Percentiles rank a stretch among this genome's conserved stretches.
These are phyloP conservation scores for Heliconius eleuchia DNA, from an alignment of 1,140 invertebrate genomes.

Conservation along the genomic window DNA sequence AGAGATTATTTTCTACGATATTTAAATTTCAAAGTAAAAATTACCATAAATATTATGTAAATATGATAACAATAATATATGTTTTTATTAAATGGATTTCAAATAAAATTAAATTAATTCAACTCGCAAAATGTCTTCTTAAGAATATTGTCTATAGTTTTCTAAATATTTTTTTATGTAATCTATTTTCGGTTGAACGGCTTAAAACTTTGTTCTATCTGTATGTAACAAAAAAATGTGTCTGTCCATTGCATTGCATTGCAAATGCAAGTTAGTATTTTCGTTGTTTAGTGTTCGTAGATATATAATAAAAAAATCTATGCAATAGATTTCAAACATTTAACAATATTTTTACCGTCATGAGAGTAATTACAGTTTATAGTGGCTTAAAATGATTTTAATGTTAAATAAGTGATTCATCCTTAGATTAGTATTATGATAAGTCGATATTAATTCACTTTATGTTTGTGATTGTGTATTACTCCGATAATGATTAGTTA, in stretches of 20 bases:
- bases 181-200: conserved; percentile 5
- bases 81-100: too few relatives aligned
- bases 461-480: conserved; percentile 77
- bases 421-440: conserved; percentile 69
- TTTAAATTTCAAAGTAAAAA: too few relatives aligned
- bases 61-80: too few relatives aligned
- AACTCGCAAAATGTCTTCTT: not conserved
- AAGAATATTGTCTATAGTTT: not conserved
- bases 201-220: conserved; percentile 21
- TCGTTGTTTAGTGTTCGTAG: conserved; percentile 45
- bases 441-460: conserved; percentile 71
- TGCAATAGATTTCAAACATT: conserved; percentile 21
- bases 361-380: conserved; percentile 32
- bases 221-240: conserved; percentile 34
- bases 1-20: too few relatives aligned
- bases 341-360: conserved; percentile 33
- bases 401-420: conserved; percentile 61
- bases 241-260: conserved; percentile 48
- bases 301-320: conserved; percentile 38
- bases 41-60: too few relatives aligned
- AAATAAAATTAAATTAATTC: too few relatives aligned
- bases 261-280: conserved; percentile 46
- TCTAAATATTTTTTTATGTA: not conserved
- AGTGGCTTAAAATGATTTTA: conserved; percentile 23
- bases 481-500: conserved; percentile 72